Evolutionary conservation across 2,113 vertebrate genomes (phyloP), one percentile per base, ranked within the genome.

Genomic region (Charina bottae): DNA sequence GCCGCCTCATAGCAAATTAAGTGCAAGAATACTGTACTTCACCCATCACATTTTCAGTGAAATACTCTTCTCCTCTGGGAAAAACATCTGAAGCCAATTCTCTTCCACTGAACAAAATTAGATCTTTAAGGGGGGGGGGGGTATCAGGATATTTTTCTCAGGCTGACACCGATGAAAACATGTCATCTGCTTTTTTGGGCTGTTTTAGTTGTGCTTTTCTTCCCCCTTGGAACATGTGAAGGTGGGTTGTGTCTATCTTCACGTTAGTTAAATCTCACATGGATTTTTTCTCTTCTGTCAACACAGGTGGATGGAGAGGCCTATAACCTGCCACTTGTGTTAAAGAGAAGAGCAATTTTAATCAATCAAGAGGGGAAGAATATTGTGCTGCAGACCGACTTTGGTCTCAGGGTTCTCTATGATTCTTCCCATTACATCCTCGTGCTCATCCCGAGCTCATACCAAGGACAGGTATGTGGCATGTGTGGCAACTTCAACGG

Each of bases 401-500:
- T 95, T 78, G 98, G 97, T 2, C 95, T 98, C 83, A 95, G 15
- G 6, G 95, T 98, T 23, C 94, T 97, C 68, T 98, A 97, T n/a
- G 96, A 96, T 85, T 93, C 95, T 1, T 92, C 93, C 19, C 96
- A 93, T 72, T 94, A 97, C 42, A 93, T 97, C 42, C 89, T 95
- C 88, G 93, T 98, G 15, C 92, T 93, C 0, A 90, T 98, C n/a
- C 97, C 97, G 11, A 96, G 96, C 4, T 94, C 91, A 26, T 98
- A 97, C 89, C 87, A 92, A 58, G 90, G 83, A 78, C 96, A 89
- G 49, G 95, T 97, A 92, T 95, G 96, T 0, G 97, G 97, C 54
- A 94, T 98, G 53, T 98, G 96, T 26, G 98, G 97, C 26, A 96
- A 98, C 95, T 98, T 97, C 92, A 97, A 98, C 62, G 95, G 93